These are phyloP conservation scores for Tetragnatha versicolor DNA, from an alignment of 1,140 invertebrate genomes.

Conservation along the genomic window DNA sequence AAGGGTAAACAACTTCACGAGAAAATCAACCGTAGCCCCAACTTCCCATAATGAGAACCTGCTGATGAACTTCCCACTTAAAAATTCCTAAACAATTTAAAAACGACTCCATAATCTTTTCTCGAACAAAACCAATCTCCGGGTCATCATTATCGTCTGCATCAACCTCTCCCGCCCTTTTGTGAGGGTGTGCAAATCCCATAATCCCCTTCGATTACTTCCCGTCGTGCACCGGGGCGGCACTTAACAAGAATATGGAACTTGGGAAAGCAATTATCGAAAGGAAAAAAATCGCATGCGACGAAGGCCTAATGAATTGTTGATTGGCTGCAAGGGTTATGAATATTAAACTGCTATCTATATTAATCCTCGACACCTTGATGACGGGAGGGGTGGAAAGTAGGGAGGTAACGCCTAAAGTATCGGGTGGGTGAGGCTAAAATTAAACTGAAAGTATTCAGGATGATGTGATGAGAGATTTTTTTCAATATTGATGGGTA, in stretches of 20 bases:
- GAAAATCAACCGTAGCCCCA: no score
- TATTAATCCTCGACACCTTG: neutral
- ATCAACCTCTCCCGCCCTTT: slow-evolving; percentile 9
- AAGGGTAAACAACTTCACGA: no score
- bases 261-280: neutral
- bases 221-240: neutral
- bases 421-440: no score
- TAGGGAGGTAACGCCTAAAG: no score
- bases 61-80: no score
- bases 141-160: slow-evolving; percentile 4
- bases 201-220: neutral
- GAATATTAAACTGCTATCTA: slow-evolving; percentile 25
- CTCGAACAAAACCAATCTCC: neutral
- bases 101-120: no score
- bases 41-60: no score
- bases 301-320: neutral
- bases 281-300: neutral
- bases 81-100: no score
- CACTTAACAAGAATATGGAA: neutral
- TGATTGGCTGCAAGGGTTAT: neutral
- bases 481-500: no score
- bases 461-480: no score
- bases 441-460: no score
- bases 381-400: no score
- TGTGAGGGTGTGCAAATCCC: slow-evolving; percentile 10